phyloP scores from a whole-genome alignment of 1,140 invertebrate genomes.

The Protaetia brevitarsis region DNA sequence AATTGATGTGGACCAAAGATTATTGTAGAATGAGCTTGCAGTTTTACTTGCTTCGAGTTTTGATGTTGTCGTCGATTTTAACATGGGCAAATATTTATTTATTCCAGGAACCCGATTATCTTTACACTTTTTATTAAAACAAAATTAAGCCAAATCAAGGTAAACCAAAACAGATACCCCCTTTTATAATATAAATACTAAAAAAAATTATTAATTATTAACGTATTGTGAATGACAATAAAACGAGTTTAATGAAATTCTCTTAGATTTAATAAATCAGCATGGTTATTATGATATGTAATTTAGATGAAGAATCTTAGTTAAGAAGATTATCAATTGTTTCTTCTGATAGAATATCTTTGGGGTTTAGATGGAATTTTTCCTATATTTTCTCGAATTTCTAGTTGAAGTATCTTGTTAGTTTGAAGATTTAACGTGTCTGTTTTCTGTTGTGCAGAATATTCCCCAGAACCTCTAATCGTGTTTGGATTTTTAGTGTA shows the following conservation, averaged over 20 bases:
- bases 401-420: background rate
- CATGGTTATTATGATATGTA: too few relatives aligned
- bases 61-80: slow-evolving; percentile 18
- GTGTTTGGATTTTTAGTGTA: background rate
- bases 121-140: slow-evolving; percentile 56
- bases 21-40: background rate
- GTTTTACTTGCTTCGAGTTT: background rate
- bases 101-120: slow-evolving; percentile 55
- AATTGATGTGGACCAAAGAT: background rate
- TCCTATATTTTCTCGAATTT: background rate
- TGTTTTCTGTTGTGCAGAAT: slow-evolving; percentile 12
- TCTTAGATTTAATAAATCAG: too few relatives aligned
- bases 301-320: too few relatives aligned
- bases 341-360: background rate
- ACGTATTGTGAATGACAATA: too few relatives aligned
- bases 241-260: too few relatives aligned
- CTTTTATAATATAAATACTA: background rate
- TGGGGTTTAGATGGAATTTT: background rate
- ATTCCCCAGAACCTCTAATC: background rate
- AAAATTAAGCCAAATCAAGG: slow-evolving; percentile 15
- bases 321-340: too few relatives aligned
- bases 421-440: slow-evolving; percentile 7
- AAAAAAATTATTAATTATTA: background rate
- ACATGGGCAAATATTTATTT: slow-evolving; percentile 28
- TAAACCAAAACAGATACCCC: background rate